These are phyloP conservation scores for Ooceraea biroi DNA, from an alignment of 1,140 invertebrate genomes.

Conservation along the genomic window DNA sequence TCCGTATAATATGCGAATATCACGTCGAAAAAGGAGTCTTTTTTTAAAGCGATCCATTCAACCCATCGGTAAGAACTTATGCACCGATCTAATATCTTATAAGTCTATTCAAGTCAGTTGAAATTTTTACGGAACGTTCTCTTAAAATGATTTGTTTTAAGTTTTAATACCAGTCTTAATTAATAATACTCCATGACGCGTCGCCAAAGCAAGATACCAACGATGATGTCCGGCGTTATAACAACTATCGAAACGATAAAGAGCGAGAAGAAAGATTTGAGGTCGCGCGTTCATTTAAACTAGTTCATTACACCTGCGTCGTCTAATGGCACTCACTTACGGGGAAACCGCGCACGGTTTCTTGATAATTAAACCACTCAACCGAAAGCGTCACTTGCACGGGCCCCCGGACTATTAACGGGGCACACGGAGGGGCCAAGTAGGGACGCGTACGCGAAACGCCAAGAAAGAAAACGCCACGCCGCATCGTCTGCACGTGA, in stretches of 20 bases:
- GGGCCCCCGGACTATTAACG: constrained; percentile 23
- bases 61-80: too few species aligned
- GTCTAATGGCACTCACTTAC: constrained; percentile 65
- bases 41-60: too few species aligned
- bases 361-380: constrained; percentile 63
- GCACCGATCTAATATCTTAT: too few species aligned
- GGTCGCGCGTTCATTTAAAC: constrained; percentile 65
- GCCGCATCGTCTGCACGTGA: constrained; percentile 41
- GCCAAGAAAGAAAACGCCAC: constrained; percentile 45
- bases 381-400: constrained; percentile 61
- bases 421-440: constrained; percentile 18
- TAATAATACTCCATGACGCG: too few species aligned
- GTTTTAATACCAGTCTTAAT: too few species aligned
- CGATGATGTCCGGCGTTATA: too few species aligned
- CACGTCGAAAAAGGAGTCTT: too few species aligned
- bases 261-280: constrained; percentile 16
- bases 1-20: too few species aligned
- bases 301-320: constrained; percentile 71
- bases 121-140: too few species aligned
- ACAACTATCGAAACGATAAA: constrained; percentile 64
- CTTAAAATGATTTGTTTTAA: too few species aligned
- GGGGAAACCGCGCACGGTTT: constrained; percentile 13
- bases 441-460: constrained; percentile 20
- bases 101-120: too few species aligned
- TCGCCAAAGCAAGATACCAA: too few species aligned